Evolutionary conservation across 92 coral and sea anemone genomes (phyloP), one percentile per base, ranked within the genome.

Genomic region (Phenganax marumi): DNA sequence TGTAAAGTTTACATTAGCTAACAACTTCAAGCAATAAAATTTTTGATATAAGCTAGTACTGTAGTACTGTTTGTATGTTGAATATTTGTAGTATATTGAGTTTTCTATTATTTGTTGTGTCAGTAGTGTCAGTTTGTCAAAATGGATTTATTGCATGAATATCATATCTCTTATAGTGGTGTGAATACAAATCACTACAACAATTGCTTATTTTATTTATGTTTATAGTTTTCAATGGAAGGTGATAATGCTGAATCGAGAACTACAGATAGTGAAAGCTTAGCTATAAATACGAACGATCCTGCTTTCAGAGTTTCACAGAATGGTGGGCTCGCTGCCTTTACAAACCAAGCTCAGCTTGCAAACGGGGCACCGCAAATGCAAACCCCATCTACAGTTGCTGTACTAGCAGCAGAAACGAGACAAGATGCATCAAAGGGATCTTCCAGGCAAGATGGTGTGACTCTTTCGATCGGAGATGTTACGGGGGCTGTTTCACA

Each of bases 381-480:
- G n/a, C 71, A 56, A 57, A 13, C 71, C n/a, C 10, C 83, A 16
- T 19, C 83, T 18, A 71, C 65, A 23, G 82, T 77, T 60, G 43
- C 43, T 33, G 43, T 33, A 33, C n/a, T 61, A 62, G 47, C 24
- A 10, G 66, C 10, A 76, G 81, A 76, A 17, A 47, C 65, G 22
- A 55, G 73, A n/a, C 83, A 78, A 48, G 83, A 78, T 52, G 46
- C 57, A 22, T 8, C 56, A 18, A 78, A 78, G 25, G 66, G 33
- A 0, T 72, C 46, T 14, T 12, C 49, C 6, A 43, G 73, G 12
- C 82, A 77, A 61, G 97, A 91, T 39, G 85, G 76, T 61, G 95
- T 93, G 16, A 79, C 93, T 23, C 90, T 90, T 24, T 91, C 87
- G 2, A 93, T 92, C 9, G 72, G 91, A 7, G 96, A 89, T 6